Conservation (phyloP, 1,140 invertebrate species). For the Papilio glaucus region DNA sequence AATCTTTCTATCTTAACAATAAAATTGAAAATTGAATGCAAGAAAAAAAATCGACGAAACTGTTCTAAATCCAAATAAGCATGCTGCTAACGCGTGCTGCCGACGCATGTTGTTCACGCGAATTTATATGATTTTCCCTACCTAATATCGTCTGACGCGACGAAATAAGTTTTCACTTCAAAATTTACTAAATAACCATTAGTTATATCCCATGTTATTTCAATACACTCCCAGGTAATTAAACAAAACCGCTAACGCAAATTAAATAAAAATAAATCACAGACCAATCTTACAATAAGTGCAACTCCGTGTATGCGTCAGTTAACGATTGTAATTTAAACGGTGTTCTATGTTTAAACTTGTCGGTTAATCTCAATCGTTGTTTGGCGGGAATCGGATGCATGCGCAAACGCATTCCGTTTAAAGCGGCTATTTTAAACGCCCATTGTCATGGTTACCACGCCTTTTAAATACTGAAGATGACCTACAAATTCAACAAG, state of each 20-base stretch:
- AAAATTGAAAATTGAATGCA: too few species aligned
- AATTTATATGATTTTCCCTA: too few species aligned
- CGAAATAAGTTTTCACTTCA: too few species aligned
- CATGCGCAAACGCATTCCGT: constrained; percentile 2
- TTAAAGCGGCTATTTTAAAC: constrained; percentile 23
- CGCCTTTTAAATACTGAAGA: not conserved
- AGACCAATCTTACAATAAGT: constrained; percentile 9
- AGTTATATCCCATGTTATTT: too few species aligned
- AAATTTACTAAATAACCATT: too few species aligned
- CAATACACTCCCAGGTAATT: not conserved
- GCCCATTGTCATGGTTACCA: constrained; percentile 9
- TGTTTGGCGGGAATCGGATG: constrained; percentile 13
- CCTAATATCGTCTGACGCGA: too few species aligned
- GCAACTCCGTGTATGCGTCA: constrained; percentile 2
- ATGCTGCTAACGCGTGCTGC: too few species aligned
- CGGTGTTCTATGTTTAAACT: constrained; percentile 24
- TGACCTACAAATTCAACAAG: not conserved
- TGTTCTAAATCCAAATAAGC: too few species aligned
- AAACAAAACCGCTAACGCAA: not conserved
- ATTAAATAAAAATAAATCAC: constrained; percentile 13
- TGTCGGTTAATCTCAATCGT: constrained; percentile 24
- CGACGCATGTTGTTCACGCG: too few species aligned
- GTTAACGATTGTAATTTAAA: constrained; percentile 30
- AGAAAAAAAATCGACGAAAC: too few species aligned
- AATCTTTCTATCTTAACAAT: too few species aligned